These are phyloP conservation scores for Leptogaster cylindrica DNA, from an alignment of 2,888 invertebrate species.

Conservation along the genomic window DNA sequence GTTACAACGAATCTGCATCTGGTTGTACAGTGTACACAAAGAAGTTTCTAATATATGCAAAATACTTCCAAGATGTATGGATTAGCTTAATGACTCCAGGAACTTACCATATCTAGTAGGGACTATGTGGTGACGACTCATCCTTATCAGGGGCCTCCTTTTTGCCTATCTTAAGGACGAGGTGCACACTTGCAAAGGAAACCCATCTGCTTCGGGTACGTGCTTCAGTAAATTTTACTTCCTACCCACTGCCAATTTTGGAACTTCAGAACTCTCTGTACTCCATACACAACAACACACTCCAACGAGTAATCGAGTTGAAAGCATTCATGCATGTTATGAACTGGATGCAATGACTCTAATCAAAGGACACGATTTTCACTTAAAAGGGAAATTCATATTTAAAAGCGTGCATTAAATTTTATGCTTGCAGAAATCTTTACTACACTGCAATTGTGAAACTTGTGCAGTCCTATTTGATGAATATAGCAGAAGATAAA, in stretches of 20 bases:
- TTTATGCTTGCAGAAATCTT: too few species aligned
- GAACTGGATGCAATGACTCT: slow-evolving; percentile 20
- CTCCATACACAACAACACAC: slow-evolving; percentile 15
- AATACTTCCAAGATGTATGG: slow-evolving; percentile 40
- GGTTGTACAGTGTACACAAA: slow-evolving; percentile 32
- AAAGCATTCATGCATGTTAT: slow-evolving; percentile 30
- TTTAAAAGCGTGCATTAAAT: too few species aligned
- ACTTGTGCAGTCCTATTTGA: too few species aligned
- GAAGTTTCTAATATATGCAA: slow-evolving; percentile 39
- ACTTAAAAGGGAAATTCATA: too few species aligned
- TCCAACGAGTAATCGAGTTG: slow-evolving; percentile 18
- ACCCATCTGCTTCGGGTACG: slow-evolving; percentile 34
- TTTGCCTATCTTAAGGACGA: neutral
- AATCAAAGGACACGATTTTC: slow-evolving; percentile 27
- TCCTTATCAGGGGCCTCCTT: slow-evolving; percentile 11
- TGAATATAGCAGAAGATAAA: too few species aligned
- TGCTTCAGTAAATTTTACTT: slow-evolving; percentile 18
- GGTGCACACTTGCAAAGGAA: slow-evolving; percentile 21
- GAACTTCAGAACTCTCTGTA: neutral
- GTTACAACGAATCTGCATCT: slow-evolving; percentile 10
- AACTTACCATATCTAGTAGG: slow-evolving; percentile 34
- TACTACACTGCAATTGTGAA: too few species aligned
- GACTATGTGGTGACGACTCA: neutral
- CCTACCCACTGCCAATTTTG: slow-evolving; percentile 24
- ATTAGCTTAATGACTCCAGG: slow-evolving; percentile 44